Evolutionary conservation across 2,888 invertebrate genomes (phyloP), one percentile per base, ranked within the genome.

Genomic region (Lymantria monacha): DNA sequence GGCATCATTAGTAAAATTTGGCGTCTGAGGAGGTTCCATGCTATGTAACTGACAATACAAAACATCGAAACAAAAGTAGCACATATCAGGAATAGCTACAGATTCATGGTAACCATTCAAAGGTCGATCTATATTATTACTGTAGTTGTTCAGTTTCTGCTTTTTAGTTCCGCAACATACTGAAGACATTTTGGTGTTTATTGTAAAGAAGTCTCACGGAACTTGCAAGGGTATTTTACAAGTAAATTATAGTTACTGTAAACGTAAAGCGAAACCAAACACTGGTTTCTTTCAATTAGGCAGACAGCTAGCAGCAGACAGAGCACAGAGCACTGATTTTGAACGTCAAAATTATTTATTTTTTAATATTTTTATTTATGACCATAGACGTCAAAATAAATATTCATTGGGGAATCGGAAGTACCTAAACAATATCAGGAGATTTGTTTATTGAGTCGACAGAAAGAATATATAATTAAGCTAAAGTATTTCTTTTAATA

Each of bases 51-150:
- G 97, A 88, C 96, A 95, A 90, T 98, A 96, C 66, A 99, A 95
- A 72, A 99, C 98, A 92, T 99, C 99, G 93, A 99, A 99, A 94
- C 99, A 99, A 93, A 97, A 99, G 93, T 96, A 97, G 85, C 98
- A 98, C 99, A 99, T 99, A 87, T 99, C 98, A 61, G 96, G 96
- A 84, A 95, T 94, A 69, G 97, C 97, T 68, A 98, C 95, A 69
- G 86, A 79, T 66, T 91, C 91, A 72, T 87, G 83, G 77, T 87
- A 87, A 74, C 91, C 91, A 78, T 92, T 90, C 70, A 89, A 75
- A 72, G 91, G 90, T 83, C 94, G 93, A 69, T 94, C 93, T 76
- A 93, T 91, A 69, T 88, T 89, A 70, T 93, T 89, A 70, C 91
- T 92, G 72, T 81, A 88, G 0, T 95, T 96, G 89, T 95, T 97